Conservation (phyloP, 2,888 invertebrate genomes). For the Ennomos fuscantarius region DNA sequence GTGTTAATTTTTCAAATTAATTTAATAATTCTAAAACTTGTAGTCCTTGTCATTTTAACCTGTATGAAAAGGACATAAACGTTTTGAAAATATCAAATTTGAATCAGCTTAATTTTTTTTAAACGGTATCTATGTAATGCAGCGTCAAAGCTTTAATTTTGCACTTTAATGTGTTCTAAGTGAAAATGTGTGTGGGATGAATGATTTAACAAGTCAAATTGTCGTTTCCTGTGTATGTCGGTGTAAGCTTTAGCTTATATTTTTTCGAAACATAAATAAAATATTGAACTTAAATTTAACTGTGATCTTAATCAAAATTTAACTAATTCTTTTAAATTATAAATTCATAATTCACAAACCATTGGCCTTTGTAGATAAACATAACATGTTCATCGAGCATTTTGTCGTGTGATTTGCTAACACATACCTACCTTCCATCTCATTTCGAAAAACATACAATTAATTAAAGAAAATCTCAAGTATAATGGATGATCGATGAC, state of each 20-base stretch:
- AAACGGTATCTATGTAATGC: no score
- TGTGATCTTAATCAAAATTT: not conserved
- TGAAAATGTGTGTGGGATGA: not conserved
- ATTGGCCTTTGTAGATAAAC: slow-evolving; percentile 38
- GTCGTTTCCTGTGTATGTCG: slow-evolving; percentile 29
- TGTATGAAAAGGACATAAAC: no score
- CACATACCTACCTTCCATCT: slow-evolving; percentile 68
- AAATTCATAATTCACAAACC: slow-evolving; percentile 20
- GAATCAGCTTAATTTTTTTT: no score
- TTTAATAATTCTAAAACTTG: no score
- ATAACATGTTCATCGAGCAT: slow-evolving; percentile 54
- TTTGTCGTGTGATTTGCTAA: slow-evolving; percentile 71
- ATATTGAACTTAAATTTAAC: not conserved
- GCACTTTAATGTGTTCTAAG: no score
- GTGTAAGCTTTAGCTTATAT: slow-evolving; percentile 29
- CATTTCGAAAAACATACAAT: slow-evolving; percentile 50
- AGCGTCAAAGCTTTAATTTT: not conserved
- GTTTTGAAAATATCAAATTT: no score
- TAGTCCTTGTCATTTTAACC: no score
- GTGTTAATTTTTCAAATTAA: no score
- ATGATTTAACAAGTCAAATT: not conserved
- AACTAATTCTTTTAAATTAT: slow-evolving; percentile 7
- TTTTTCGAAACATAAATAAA: slow-evolving; percentile 8
- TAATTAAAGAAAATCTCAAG: not conserved
- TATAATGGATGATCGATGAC: not conserved